A percentile compares a stretch with the other conserved stretches of the same genome.
These are phyloP conservation scores for Heliconius melpomene DNA, from an alignment of 1,140 invertebrate genomes.

Conservation along the genomic window DNA sequence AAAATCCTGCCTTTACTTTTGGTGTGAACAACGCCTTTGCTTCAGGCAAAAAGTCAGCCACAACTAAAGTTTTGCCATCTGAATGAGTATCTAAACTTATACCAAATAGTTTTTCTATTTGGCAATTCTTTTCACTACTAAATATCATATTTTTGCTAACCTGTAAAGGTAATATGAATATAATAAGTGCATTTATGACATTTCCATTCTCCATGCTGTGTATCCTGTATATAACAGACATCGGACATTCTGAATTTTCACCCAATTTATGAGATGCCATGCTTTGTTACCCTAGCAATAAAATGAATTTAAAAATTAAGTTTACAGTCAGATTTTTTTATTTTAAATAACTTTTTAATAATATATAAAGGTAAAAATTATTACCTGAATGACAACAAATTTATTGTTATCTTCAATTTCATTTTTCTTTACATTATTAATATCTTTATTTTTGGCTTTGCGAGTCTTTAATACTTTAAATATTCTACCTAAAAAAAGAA, in stretches of 20 bases:
- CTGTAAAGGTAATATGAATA: slow-evolving; percentile 46
- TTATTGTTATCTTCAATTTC: slow-evolving; percentile 54
- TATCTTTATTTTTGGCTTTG: slow-evolving; percentile 58
- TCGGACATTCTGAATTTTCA: too few relatives aligned
- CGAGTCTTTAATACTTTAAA: slow-evolving; percentile 67
- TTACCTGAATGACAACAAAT: slow-evolving; percentile 60
- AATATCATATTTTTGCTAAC: slow-evolving; percentile 74
- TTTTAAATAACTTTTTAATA: too few relatives aligned
- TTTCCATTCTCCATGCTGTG: too few relatives aligned
- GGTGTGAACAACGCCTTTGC: slow-evolving; percentile 83
- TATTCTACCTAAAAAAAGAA: slow-evolving; percentile 60
- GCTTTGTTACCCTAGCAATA: too few relatives aligned
- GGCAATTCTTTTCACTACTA: slow-evolving; percentile 72
- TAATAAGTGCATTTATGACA: too few relatives aligned
- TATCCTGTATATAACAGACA: too few relatives aligned
- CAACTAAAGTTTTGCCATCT: slow-evolving; percentile 84
- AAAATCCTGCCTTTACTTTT: slow-evolving; percentile 86
- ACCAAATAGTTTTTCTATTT: slow-evolving; percentile 84
- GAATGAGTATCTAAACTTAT: slow-evolving; percentile 84
- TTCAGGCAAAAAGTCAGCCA: slow-evolving; percentile 85
- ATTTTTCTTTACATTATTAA: slow-evolving; percentile 41
- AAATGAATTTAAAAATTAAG: too few relatives aligned
- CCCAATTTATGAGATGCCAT: too few relatives aligned
- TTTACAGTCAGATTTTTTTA: too few relatives aligned
- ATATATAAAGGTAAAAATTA: not conserved